phyloP scores from a whole-genome alignment of 2,888 invertebrate species.

The Margaritifera margaritifera region DNA sequence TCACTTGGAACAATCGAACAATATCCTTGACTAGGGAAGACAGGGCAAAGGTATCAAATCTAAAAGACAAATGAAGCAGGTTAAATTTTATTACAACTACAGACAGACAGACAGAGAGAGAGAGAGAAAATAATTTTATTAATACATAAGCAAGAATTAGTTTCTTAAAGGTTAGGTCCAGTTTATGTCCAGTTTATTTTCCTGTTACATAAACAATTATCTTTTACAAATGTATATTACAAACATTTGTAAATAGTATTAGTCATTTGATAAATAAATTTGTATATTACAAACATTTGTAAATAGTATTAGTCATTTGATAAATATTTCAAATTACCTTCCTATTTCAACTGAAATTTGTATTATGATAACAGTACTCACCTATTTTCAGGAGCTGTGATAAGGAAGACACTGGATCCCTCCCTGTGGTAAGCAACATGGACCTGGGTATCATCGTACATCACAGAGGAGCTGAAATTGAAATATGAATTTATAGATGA shows the following conservation, averaged over 20 bases:
- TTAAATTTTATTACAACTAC: no score
- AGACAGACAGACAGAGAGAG: no score
- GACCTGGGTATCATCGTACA: slow-evolving; percentile 19
- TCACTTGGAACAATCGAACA: slow-evolving; percentile 53
- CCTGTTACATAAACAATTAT: no score
- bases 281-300: no score
- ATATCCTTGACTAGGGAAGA: slow-evolving; percentile 48
- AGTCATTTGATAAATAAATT: background rate
- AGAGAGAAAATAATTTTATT: no score
- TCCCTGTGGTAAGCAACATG: slow-evolving; percentile 81
- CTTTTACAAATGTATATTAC: no score
- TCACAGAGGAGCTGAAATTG: slow-evolving; percentile 28
- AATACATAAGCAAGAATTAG: no score
- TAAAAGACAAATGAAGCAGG: slow-evolving; percentile 21
- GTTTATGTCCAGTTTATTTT: no score
- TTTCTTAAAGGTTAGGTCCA: no score
- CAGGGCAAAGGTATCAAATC: slow-evolving; percentile 45
- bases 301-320: background rate
- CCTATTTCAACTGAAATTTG: background rate
- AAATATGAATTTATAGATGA: background rate
- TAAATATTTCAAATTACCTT: background rate
- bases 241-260: no score
- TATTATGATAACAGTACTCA: slow-evolving; percentile 27
- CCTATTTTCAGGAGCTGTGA: slow-evolving; percentile 79
- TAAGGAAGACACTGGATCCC: slow-evolving; percentile 79